Conservation (phyloP, 2,888 invertebrate species). For the Melitaea athalia region DNA sequence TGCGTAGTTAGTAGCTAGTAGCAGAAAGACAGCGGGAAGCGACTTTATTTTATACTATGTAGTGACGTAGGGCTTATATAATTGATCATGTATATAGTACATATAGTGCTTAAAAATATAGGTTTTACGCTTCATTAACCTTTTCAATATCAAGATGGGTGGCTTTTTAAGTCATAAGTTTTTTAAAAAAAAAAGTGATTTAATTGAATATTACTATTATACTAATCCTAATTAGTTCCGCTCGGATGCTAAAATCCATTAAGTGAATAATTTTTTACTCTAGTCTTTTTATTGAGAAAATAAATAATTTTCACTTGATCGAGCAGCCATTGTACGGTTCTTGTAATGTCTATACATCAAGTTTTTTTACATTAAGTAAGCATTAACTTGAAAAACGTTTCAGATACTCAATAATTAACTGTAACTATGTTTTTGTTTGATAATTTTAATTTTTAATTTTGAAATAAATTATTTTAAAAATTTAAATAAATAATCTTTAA, state of each 20-base stretch:
- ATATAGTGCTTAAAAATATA: no score
- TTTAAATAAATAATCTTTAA: no score
- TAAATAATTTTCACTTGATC: constrained; percentile 26
- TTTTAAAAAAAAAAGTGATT: not conserved
- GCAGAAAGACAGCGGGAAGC: no score
- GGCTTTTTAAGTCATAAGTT: not conserved
- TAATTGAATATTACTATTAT: not conserved
- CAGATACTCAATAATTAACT: constrained; percentile 3
- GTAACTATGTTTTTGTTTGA: not conserved
- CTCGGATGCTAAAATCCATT: constrained; percentile 17
- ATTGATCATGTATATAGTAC: no score
- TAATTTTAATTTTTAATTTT: no score
- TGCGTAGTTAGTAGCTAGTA: no score
- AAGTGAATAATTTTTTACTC: constrained; percentile 14
- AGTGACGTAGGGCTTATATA: no score
- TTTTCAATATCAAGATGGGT: no score
- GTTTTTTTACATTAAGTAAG: constrained; percentile 25
- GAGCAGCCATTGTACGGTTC: constrained; percentile 21
- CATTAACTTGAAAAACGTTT: constrained; percentile 20
- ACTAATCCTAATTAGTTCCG: constrained; percentile 26
- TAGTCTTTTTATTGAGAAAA: not conserved
- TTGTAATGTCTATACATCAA: constrained; percentile 37
- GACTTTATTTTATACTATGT: no score
- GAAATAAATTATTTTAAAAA: no score
- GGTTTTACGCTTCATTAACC: no score